Evolutionary conservation across 2,797 vertebrate species (phyloP), one percentile per base, ranked within the genome.

Genomic region (Anabacerthia variegaticeps): DNA sequence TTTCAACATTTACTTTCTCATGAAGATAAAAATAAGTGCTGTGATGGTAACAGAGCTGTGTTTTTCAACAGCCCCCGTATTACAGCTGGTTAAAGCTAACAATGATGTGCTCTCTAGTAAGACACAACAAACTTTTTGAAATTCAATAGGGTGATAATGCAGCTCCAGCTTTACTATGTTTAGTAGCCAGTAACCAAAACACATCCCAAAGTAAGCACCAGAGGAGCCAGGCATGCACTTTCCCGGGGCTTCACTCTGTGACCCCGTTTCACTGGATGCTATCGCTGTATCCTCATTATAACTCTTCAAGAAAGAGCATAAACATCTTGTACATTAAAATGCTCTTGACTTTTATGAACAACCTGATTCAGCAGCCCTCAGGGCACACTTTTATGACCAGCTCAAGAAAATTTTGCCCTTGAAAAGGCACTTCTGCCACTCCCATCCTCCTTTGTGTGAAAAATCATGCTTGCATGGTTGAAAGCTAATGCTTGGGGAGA

Each of bases 121-220:
- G 32, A 76, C 61, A 81, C 72, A 94, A 91, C 79, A 95, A 97
- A 96, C 87, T 79, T 91, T 93, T 91, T 91, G 93, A 67, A 74
- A 88, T 95, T 94, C 65, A 88, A 91, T 73, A 88, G 62, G 82
- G 67, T 8, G 55, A 76, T 90, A 49, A 49, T 5, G n/a, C 76
- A 86, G 69, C 91, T 92, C 78, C 84, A 85, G 81, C 81, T 91
- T 65, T 72, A 67, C 94, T 85, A 17, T 89, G 85, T 93, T 93
- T 66, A 95, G 71, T 71, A 79, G 62, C 32, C 0, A 0, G 77
- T 68, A 94, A 85, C 68, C 73, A 94, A 94, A 92, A 74, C 72
- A 80, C 34, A 75, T 20, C 58, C 26, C 0, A 0, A 58, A 26
- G 84, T 79, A 88, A 93, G 88, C 54, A 91, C 28, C 21, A 37